These are phyloP conservation scores for Sarcophaga bullata DNA, from an alignment of 1,140 invertebrate genomes.

Conservation along the genomic window DNA sequence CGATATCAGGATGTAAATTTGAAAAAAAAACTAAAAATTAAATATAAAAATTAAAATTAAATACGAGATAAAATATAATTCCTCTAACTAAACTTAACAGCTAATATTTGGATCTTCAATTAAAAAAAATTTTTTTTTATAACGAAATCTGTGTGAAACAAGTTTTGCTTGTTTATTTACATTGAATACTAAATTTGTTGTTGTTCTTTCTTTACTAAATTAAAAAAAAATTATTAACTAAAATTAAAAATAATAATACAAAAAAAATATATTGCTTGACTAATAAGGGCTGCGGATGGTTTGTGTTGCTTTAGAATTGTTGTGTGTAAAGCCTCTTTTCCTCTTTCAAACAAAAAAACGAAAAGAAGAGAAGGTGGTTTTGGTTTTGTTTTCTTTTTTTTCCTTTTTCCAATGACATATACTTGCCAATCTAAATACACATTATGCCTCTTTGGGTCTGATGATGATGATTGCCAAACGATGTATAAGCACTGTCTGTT, in stretches of 20 bases:
- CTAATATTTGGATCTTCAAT: constrained; percentile 31
- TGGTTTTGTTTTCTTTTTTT: background rate
- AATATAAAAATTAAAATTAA: background rate
- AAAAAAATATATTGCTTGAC: constrained; percentile 27
- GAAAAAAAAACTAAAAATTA: background rate
- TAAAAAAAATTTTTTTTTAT: background rate
- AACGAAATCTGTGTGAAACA: too few species aligned
- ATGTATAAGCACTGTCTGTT: background rate
- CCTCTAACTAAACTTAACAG: constrained; percentile 28
- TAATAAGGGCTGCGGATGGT: constrained; percentile 9
- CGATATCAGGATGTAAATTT: too few species aligned
- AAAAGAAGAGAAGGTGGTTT: background rate
- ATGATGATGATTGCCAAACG: background rate
- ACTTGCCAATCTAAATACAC: background rate
- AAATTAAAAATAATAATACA: background rate
- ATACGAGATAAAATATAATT: constrained; percentile 7
- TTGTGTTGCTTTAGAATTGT: background rate
- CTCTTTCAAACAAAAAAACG: background rate
- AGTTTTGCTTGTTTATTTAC: background rate
- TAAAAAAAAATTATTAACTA: constrained; percentile 6
- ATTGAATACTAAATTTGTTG: background rate
- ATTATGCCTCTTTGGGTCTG: constrained; percentile 16
- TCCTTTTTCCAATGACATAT: background rate
- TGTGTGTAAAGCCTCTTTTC: background rate
- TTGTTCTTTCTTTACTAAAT: background rate